phyloP scores from a whole-genome alignment of 2,113 vertebrate species.

The Thalassarche chlororhynchos region DNA sequence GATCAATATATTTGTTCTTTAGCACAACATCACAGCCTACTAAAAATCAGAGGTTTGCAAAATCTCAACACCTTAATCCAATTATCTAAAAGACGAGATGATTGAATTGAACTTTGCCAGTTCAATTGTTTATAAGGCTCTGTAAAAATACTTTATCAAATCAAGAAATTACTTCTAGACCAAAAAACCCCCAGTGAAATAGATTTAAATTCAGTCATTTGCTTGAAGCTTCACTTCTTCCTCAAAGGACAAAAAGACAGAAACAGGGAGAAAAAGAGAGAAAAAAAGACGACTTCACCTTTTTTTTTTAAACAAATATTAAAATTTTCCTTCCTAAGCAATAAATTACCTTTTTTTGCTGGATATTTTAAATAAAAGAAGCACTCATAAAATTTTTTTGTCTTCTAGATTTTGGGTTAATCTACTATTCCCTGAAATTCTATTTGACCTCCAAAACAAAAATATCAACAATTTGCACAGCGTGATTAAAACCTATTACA shows the following conservation, averaged over 20 bases:
- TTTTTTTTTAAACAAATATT: not conserved
- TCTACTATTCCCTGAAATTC: not conserved
- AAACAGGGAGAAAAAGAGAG: not conserved
- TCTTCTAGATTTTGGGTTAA: not conserved
- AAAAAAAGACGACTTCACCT: not conserved
- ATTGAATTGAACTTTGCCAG: not conserved
- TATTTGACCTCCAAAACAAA: not conserved
- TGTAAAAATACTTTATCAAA: not conserved
- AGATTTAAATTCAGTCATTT: not conserved
- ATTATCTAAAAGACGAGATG: not conserved
- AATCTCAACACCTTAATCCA: not conserved
- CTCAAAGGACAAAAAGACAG: not conserved
- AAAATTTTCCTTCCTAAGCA: not conserved
- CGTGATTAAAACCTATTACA: fast-evolving
- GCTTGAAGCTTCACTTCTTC: not conserved
- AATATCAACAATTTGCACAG: not conserved
- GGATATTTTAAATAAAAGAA: not conserved
- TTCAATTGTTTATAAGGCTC: not conserved
- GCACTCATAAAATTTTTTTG: not conserved
- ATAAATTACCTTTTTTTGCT: not conserved
- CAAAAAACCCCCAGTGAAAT: not conserved
- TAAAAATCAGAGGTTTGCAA: not conserved
- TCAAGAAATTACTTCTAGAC: not conserved
- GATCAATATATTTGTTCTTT: not conserved
- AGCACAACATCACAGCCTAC: not conserved